Conservation (phyloP, 2,888 invertebrate genomes). For the Sturmia bella region DNA sequence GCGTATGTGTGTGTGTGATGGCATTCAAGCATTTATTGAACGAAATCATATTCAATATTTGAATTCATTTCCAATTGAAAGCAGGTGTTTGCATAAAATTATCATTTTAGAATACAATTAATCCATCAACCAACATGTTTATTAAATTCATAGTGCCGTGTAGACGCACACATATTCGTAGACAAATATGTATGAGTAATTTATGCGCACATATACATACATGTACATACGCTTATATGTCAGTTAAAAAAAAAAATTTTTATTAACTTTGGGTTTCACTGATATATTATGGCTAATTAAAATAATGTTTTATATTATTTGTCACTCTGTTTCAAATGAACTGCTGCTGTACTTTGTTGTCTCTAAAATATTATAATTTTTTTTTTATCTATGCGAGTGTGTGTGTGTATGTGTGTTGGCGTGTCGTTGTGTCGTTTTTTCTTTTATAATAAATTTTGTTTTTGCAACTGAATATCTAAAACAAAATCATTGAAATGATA, state of each 20-base stretch:
- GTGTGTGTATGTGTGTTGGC: not conserved
- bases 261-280: constrained; percentile 1
- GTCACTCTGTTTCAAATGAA: not conserved
- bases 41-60: not conserved
- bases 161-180: not conserved
- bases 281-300: not conserved
- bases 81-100: constrained; percentile 54
- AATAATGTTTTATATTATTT: not conserved
- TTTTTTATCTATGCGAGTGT: not conserved
- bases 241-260: not conserved
- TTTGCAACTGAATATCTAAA: constrained; percentile 7
- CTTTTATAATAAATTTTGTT: not conserved
- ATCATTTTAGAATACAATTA: not conserved
- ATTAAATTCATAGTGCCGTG: too few species aligned
- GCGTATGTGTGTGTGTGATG: not conserved
- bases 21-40: not conserved
- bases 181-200: too few species aligned
- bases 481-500: not conserved
- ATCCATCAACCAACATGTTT: too few species aligned
- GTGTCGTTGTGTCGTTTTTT: not conserved
- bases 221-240: not conserved
- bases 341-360: not conserved
- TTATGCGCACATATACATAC: not conserved
- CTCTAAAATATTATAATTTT: constrained; percentile 1
- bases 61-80: constrained; percentile 18